These are phyloP conservation scores for Fabriciana adippe DNA, from an alignment of 2,888 invertebrate species.

Conservation along the genomic window DNA sequence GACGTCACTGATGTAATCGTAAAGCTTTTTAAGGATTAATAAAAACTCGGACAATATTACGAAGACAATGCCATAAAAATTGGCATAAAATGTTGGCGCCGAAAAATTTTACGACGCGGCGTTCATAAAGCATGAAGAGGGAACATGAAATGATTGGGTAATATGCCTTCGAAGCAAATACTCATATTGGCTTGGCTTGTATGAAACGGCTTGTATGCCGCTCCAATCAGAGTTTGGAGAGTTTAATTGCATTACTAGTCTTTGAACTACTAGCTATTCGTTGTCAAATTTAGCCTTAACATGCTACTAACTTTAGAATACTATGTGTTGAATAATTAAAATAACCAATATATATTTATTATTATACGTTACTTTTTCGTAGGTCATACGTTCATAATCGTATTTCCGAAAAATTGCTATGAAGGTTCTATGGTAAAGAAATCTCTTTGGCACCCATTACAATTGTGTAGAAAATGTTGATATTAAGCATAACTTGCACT, in stretches of 20 bases:
- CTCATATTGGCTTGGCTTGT: constrained; percentile 20
- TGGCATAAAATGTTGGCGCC: constrained; percentile 75
- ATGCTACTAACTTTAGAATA: not conserved
- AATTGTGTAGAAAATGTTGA: too few species aligned
- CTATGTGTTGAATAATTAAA: not conserved
- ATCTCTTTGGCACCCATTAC: too few species aligned
- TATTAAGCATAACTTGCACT: too few species aligned
- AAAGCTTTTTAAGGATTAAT: constrained; percentile 35
- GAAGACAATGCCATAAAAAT: constrained; percentile 77
- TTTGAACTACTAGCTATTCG: constrained; percentile 14
- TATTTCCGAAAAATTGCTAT: too few species aligned
- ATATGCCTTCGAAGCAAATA: constrained; percentile 46
- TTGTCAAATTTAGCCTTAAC: not conserved
- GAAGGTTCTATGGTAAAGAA: too few species aligned
- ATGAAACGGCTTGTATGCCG: constrained; percentile 17
- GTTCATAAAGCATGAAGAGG: constrained; percentile 61
- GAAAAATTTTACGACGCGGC: constrained; percentile 70
- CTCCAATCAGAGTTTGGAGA: constrained; percentile 20
- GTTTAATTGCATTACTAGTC: constrained; percentile 20
- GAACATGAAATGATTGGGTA: constrained; percentile 58
- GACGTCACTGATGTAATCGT: constrained; percentile 28
- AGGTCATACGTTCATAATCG: too few species aligned
- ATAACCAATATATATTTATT: too few species aligned
- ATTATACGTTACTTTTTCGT: too few species aligned
- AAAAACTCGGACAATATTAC: constrained; percentile 73